Percentiles rank a stretch among this genome's conserved stretches.
These are phyloP conservation scores for Micromys minutus DNA, from an alignment of 2,113 vertebrate genomes.

Conservation along the genomic window DNA sequence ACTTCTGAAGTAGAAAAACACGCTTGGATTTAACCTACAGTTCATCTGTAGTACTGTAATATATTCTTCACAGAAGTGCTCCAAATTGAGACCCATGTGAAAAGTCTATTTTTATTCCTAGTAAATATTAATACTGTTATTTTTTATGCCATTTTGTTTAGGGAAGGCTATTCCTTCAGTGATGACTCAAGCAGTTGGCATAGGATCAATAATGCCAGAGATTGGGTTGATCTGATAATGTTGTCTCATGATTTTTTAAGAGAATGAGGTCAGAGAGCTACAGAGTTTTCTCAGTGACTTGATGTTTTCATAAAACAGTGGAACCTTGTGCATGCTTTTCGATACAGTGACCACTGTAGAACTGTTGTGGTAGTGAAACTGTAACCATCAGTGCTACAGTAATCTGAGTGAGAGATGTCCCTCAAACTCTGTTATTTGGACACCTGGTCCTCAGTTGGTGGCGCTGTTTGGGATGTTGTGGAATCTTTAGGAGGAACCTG, in stretches of 20 bases:
- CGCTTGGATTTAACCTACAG: not conserved
- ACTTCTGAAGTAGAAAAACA: not conserved
- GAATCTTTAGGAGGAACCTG: not conserved
- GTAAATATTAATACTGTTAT: slow-evolving; percentile 48
- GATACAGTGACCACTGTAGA: not conserved
- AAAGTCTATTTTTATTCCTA: slow-evolving; percentile 35
- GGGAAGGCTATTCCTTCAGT: not conserved
- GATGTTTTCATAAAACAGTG: not conserved
- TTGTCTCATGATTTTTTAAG: not conserved
- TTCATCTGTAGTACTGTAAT: not conserved
- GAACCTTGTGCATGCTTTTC: not conserved
- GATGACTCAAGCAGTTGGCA: slow-evolving; percentile 42
- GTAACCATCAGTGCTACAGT: not conserved
- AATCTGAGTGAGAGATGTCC: not conserved
- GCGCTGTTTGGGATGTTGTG: not conserved
- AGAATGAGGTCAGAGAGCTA: slow-evolving; percentile 40
- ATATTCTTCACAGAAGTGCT: not conserved
- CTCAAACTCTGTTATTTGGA: not conserved
- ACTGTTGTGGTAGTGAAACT: not conserved
- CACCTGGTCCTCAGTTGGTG: not conserved
- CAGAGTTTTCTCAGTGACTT: not conserved
- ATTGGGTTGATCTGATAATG: slow-evolving; percentile 16
- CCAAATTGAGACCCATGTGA: not conserved
- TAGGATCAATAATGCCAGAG: slow-evolving; percentile 10
- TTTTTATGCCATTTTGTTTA: slow-evolving; percentile 45